A percentile compares a stretch with the other conserved stretches of the same genome.
Evolutionary conservation across 2,113 vertebrate species (phyloP).

Genomic region (Scalopus aquaticus): DNA sequence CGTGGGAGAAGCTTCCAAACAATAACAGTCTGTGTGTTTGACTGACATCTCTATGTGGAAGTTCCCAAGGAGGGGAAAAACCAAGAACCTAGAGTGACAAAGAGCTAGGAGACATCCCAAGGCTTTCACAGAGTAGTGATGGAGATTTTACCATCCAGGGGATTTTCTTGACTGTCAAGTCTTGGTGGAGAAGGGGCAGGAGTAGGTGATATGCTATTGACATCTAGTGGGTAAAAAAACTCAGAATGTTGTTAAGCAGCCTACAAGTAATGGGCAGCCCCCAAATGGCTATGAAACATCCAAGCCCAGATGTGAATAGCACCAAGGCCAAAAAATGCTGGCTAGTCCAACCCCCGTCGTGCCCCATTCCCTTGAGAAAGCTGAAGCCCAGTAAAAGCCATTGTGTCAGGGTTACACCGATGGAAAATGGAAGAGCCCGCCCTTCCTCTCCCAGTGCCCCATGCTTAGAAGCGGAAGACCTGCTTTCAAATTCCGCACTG

Average conservation of each 20-base stretch:
- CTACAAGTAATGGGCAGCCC: not conserved
- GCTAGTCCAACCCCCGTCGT: not conserved
- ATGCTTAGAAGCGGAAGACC: too few species aligned
- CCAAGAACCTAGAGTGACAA: not conserved
- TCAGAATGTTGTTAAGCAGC: not conserved
- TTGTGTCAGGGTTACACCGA: too few species aligned
- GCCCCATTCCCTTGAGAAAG: not conserved
- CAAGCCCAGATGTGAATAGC: too few species aligned
- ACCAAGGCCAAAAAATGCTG: not conserved
- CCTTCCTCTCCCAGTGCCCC: not conserved
- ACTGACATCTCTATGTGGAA: not conserved
- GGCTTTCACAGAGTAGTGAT: rapidly evolving
- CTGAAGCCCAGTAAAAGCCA: rapidly evolving
- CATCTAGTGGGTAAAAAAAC: not conserved
- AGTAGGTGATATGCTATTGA: not conserved
- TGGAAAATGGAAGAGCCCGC: too few species aligned
- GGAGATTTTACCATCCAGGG: not conserved
- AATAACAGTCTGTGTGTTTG: not conserved
- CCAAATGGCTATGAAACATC: not conserved
- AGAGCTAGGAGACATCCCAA: not conserved
- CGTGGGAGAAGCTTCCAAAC: not conserved
- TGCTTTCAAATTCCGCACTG: not conserved
- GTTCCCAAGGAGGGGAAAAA: not conserved
- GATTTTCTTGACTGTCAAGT: not conserved
- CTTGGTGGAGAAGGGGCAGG: not conserved